Conservation (phyloP, 2,888 invertebrate genomes). For the Drosophila hawaiiensis region DNA sequence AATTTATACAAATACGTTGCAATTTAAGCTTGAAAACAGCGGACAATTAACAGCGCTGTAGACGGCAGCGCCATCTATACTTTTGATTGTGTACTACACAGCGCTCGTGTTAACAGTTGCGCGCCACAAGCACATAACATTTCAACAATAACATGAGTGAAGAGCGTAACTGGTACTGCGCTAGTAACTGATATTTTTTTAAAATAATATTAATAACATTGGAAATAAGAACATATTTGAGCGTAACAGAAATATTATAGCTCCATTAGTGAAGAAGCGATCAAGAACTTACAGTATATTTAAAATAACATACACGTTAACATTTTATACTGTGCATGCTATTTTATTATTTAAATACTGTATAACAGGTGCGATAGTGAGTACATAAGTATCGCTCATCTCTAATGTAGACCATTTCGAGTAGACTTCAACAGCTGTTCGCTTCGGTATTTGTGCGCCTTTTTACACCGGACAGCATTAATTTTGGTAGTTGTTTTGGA, state of each 20-base stretch:
- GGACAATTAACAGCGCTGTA: conserved; percentile 4
- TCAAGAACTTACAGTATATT: not conserved
- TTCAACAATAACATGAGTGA: not conserved
- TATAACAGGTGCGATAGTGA: not conserved
- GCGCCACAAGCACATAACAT: not conserved
- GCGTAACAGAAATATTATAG: not conserved
- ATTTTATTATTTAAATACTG: not conserved
- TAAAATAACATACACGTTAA: not conserved
- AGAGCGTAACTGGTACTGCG: not conserved
- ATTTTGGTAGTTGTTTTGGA: not conserved
- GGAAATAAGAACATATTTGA: not conserved
- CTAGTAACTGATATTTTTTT: not conserved
- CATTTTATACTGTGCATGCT: not conserved
- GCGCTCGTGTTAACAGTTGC: conserved; percentile 9
- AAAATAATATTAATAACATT: not conserved
- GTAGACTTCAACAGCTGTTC: conserved; percentile 35
- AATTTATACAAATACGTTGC: conserved; percentile 1
- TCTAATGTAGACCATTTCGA: conserved; percentile 15
- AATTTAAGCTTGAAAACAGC: conserved; percentile 6
- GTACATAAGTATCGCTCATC: conserved; percentile 12
- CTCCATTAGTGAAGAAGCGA: not conserved
- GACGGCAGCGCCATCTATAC: conserved; percentile 35
- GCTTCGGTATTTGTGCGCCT: conserved; percentile 27
- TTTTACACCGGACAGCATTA: conserved; percentile 12
- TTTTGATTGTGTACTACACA: not conserved